These are phyloP conservation scores for Hyla sarda DNA, from an alignment of 2,113 vertebrate genomes.

Conservation along the genomic window DNA sequence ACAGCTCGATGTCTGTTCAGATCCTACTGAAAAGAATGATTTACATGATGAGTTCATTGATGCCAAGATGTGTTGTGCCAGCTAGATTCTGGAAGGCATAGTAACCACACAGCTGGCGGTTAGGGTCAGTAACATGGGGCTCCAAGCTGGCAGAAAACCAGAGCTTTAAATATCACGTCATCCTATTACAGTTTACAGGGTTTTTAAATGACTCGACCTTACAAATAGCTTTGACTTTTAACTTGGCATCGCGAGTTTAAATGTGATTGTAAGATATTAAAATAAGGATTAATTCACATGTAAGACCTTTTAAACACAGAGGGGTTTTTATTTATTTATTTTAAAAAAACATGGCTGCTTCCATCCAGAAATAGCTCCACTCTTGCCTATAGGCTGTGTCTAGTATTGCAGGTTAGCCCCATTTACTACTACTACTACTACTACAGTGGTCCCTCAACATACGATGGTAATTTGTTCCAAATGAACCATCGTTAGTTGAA, in stretches of 20 bases:
- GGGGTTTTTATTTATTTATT: no score
- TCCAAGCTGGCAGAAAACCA: slow-evolving; percentile 8
- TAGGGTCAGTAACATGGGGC: slow-evolving; percentile 30
- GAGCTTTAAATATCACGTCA: slow-evolving; percentile 10
- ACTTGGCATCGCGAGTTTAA: neutral
- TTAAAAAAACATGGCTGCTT: neutral
- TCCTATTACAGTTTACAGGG: neutral
- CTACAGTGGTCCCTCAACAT: no score
- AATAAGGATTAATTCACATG: neutral
- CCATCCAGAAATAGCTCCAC: neutral
- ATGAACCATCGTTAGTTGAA: no score
- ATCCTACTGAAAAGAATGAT: slow-evolving; percentile 30
- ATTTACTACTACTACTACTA: no score
- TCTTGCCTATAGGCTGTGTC: neutral
- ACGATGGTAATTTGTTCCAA: no score
- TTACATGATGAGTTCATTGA: slow-evolving; percentile 32
- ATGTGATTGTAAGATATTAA: neutral
- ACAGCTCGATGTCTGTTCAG: neutral
- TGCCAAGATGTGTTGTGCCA: slow-evolving; percentile 39
- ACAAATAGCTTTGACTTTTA: slow-evolving; percentile 8
- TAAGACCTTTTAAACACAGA: neutral
- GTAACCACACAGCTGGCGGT: slow-evolving; percentile 26
- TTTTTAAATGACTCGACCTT: neutral
- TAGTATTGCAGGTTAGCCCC: neutral
- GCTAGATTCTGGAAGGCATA: slow-evolving; percentile 41